A percentile compares a stretch with the other conserved stretches of the same genome.
These are phyloP conservation scores for Mormyrops boulengeri DNA, from an alignment of 2,797 vertebrate species.

Conservation along the genomic window DNA sequence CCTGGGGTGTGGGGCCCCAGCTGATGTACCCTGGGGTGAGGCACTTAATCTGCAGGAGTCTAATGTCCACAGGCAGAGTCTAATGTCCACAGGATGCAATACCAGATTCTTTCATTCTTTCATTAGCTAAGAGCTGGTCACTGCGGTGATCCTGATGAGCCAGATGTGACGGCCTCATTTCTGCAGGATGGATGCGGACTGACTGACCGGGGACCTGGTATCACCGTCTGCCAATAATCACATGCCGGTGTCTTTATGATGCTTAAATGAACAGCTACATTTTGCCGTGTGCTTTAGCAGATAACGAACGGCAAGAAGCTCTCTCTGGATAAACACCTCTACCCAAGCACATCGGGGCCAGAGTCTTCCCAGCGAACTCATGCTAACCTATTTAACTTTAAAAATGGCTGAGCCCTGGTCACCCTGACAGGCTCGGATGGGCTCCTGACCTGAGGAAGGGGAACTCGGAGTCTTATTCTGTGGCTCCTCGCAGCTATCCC, in stretches of 20 bases:
- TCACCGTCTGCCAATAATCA: not conserved
- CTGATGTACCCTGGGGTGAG: not conserved
- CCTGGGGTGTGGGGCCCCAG: too few relatives aligned
- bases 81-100: not conserved
- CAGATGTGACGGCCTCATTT: not conserved
- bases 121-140: not conserved
- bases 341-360: not conserved
- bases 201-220: not conserved
- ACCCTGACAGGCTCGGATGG: not conserved
- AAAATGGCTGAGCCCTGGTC: not conserved
- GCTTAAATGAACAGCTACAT: not conserved
- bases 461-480: not conserved
- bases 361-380: not conserved
- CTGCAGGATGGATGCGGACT: not conserved
- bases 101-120: not conserved
- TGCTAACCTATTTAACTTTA: conserved; percentile 1
- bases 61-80: not conserved
- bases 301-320: not conserved
- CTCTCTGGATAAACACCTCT: not conserved
- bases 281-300: not conserved
- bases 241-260: not conserved
- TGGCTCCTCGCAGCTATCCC: too few relatives aligned
- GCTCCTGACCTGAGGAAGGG: not conserved
- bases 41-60: not conserved
- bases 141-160: not conserved